Evolutionary conservation across 2,888 invertebrate species (phyloP).

Genomic region (Amorpha juglandis): DNA sequence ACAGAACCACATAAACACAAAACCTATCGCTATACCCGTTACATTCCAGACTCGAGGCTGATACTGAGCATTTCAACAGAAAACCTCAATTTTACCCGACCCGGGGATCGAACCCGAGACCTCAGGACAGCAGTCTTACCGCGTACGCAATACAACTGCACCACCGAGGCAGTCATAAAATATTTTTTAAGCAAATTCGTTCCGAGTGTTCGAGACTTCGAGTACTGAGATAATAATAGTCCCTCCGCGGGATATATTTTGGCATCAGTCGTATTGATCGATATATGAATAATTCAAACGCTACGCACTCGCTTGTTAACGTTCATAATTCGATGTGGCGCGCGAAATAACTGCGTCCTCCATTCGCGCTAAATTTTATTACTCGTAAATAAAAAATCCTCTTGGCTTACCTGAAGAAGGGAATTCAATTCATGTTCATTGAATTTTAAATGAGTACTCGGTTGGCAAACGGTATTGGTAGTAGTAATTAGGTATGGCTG

Average conservation of each 20-base stretch:
- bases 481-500: too few relatives aligned
- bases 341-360: slow-evolving; percentile 12
- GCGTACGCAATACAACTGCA: too few relatives aligned
- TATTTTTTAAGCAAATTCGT: neutral
- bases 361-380: slow-evolving; percentile 9
- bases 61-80: too few relatives aligned
- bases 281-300: slow-evolving; percentile 49
- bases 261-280: neutral
- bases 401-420: neutral
- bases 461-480: too few relatives aligned
- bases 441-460: neutral
- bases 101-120: too few relatives aligned
- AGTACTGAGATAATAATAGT: slow-evolving; percentile 2
- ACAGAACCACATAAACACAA: too few relatives aligned
- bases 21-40: too few relatives aligned
- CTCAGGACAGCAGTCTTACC: too few relatives aligned
- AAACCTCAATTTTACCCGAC: too few relatives aligned
- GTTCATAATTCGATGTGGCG: slow-evolving; percentile 50
- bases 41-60: too few relatives aligned
- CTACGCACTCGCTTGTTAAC: slow-evolving; percentile 48
- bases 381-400: slow-evolving; percentile 18
- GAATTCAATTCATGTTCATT: neutral
- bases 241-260: slow-evolving; percentile 1
- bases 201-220: neutral
- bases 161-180: too few relatives aligned